phyloP scores from a whole-genome alignment of 2,888 invertebrate genomes.

The Uloborus plumipes region DNA sequence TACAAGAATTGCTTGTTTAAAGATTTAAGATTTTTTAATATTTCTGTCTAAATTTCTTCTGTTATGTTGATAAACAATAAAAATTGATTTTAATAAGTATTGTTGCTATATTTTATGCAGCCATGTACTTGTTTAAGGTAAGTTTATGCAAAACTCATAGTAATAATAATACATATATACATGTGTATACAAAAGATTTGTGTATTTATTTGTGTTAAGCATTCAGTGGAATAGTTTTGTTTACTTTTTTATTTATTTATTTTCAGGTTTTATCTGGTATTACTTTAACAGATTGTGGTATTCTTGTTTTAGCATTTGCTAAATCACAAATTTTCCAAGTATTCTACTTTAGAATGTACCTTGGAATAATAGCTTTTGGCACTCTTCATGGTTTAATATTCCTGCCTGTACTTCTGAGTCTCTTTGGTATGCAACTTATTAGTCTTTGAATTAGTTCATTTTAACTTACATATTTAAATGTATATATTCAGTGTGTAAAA shows the following conservation, averaged over 20 bases:
- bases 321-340: slow-evolving; percentile 96
- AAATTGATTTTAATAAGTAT: too few species aligned
- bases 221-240: slow-evolving; percentile 4
- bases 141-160: too few species aligned
- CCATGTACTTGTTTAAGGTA: too few species aligned
- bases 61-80: too few species aligned
- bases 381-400: slow-evolving; percentile 97
- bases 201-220: too few species aligned
- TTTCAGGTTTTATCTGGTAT: slow-evolving; percentile 93
- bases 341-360: slow-evolving; percentile 97
- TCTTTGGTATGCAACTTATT: slow-evolving; percentile 78
- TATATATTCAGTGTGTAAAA: too few species aligned
- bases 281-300: slow-evolving; percentile 97
- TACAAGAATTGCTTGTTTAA: too few species aligned
- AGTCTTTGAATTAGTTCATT: neutral
- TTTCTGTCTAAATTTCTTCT: too few species aligned
- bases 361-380: slow-evolving; percentile 96
- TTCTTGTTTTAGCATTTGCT: slow-evolving; percentile 95
- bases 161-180: too few species aligned
- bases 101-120: too few species aligned
- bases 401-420: slow-evolving; percentile 95
- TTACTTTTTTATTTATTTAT: slow-evolving; percentile 40
- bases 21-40: too few species aligned
- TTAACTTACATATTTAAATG: neutral
- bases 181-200: too few species aligned